Percentiles rank a stretch among this genome's conserved stretches.
phyloP scores from a whole-genome alignment of 2,113 vertebrate genomes.

The Indicator maculatus region DNA sequence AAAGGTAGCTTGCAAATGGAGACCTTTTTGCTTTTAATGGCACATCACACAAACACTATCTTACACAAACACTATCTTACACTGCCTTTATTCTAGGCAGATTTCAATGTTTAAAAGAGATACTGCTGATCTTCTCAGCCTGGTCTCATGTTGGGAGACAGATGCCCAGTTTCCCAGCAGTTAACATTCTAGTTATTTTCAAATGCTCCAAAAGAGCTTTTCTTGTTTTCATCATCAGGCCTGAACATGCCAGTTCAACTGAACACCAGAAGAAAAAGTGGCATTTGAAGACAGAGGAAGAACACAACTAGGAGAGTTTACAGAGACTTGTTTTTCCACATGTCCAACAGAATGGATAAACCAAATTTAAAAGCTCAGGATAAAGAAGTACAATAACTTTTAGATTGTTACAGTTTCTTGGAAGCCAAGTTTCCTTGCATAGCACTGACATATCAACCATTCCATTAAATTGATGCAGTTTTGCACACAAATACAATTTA shows the following conservation, averaged over 20 bases:
- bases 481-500: background rate
- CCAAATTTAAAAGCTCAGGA: background rate
- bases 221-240: background rate
- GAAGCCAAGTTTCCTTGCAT: background rate
- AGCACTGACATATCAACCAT: background rate
- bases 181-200: background rate
- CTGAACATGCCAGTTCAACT: background rate
- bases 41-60: background rate
- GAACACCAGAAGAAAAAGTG: slow-evolving; percentile 1
- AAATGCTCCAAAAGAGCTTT: background rate
- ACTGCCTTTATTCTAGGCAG: background rate
- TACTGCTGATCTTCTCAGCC: background rate
- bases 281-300: background rate
- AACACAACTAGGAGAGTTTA: background rate
- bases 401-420: background rate
- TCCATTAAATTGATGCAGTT: background rate
- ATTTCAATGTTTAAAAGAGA: background rate
- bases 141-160: background rate
- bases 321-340: background rate
- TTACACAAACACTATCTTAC: too few species aligned
- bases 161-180: background rate
- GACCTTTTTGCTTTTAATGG: background rate
- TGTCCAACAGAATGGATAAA: background rate
- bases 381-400: slow-evolving; percentile 20
- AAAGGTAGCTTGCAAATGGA: background rate